Evolutionary conservation across 2,888 invertebrate genomes (phyloP).

Genomic region (Pharmacophagus antenor): DNA sequence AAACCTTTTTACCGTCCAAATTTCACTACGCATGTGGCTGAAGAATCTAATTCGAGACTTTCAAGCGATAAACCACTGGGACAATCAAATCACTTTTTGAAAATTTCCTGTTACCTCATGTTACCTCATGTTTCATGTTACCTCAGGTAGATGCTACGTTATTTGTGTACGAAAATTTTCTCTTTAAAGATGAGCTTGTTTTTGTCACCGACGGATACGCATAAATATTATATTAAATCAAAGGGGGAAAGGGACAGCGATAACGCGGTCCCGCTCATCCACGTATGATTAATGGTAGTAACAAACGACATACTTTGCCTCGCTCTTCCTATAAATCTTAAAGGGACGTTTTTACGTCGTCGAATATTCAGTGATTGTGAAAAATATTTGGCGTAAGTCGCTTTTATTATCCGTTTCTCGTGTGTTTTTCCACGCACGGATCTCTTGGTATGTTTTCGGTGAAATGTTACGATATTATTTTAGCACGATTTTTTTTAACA

Average conservation of each 20-base stretch:
- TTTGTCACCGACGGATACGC: neutral
- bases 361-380: conserved; percentile 27
- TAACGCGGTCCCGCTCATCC: conserved; percentile 40
- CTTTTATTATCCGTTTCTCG: neutral
- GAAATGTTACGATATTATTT: neutral
- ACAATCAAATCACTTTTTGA: no score
- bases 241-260: conserved; percentile 34
- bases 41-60: no score
- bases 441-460: neutral
- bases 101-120: no score
- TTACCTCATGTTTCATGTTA: no score
- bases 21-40: no score
- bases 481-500: neutral
- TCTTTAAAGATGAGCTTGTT: no score
- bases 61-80: no score
- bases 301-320: conserved; percentile 34
- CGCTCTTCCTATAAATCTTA: conserved; percentile 28
- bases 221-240: conserved; percentile 30
- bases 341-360: conserved; percentile 27
- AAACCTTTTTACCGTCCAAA: no score
- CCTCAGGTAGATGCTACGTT: no score
- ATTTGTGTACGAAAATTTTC: no score
- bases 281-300: conserved; percentile 41
- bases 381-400: conserved; percentile 24
- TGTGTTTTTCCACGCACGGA: neutral